Percentiles rank a stretch among this genome's conserved stretches.
Evolutionary conservation across 2,888 invertebrate genomes (phyloP).

Genomic region (Stenodema calcarata): DNA sequence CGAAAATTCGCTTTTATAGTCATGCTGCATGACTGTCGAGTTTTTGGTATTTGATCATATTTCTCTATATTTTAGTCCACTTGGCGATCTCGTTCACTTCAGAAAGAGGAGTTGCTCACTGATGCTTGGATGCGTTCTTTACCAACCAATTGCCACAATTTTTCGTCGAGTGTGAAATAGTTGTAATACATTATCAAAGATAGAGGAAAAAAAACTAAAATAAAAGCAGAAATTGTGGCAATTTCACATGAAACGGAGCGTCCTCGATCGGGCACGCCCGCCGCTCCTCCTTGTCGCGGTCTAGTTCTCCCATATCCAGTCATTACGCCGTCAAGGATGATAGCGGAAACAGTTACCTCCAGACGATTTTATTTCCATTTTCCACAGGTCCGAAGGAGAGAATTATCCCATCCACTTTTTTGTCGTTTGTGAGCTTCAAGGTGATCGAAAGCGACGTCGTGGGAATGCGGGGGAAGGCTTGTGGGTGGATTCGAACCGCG

Average conservation of each 20-base stretch:
- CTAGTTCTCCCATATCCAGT: conserved; percentile 16
- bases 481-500: neutral
- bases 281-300: neutral
- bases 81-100: too few relatives aligned
- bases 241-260: neutral
- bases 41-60: too few relatives aligned
- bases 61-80: too few relatives aligned
- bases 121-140: too few relatives aligned
- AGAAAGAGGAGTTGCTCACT: too few relatives aligned
- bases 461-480: neutral
- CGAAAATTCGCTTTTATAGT: too few relatives aligned
- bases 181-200: too few relatives aligned
- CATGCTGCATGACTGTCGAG: too few relatives aligned
- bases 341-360: conserved; percentile 9
- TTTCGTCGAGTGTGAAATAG: too few relatives aligned
- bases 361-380: conserved; percentile 21
- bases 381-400: neutral
- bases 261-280: neutral
- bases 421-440: neutral
- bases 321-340: conserved; percentile 11
- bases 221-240: neutral
- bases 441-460: neutral
- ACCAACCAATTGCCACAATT: too few relatives aligned
- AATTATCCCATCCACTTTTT: neutral
- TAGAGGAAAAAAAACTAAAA: neutral